Evolutionary conservation across 2,797 vertebrate genomes (phyloP), one percentile per base, ranked within the genome.

Genomic region (Epinephelus coioides): DNA sequence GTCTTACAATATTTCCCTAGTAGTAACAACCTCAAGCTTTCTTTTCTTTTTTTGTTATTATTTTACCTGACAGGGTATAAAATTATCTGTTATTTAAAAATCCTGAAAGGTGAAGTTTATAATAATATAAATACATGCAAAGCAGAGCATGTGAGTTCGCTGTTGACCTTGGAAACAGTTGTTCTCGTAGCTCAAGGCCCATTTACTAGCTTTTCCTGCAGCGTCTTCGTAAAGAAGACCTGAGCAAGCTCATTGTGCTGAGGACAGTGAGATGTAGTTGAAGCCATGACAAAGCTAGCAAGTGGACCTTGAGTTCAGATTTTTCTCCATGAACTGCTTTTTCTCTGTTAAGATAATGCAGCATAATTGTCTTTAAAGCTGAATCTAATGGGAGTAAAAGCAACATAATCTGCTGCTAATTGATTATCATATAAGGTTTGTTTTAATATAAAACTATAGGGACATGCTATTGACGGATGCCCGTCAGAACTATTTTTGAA

Each of bases 391-490:
- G 4, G 7, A 46, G 11, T 43, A 47, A 56, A 71, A 54, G 75
- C 2, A 0, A 11, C 3, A 51, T 34, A 12, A 53, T 59, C 13
- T 68, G 40, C n/a, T 60, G 11, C 27, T 18, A 21, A 59, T 3
- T n/a, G 23, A 40, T 55, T 21, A 19, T 49, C 27, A 40, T 9
- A 51, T 13, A 19, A 2, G 11, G 15, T 5, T 27, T 15, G 7
- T 66, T 34, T 1, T n/a, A 21, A 50, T 38, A 50, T 30, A 44
- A 30, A 27, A 57, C 27, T 19, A 18, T 3, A 38, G 23, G 27
- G 44, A 40, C n/a, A 38, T 15, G 21, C 30, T 40, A 59, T 7
- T 64, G 50, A 82, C 21, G 53, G 70, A 69, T 17, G 47, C n/a
- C 13, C 11, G 21, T 72, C 46, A 57, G 55, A 82, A 68, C 23